Evolutionary conservation across 1,140 invertebrate genomes (phyloP).

Genomic region (Lepeophtheirus salmonis): DNA sequence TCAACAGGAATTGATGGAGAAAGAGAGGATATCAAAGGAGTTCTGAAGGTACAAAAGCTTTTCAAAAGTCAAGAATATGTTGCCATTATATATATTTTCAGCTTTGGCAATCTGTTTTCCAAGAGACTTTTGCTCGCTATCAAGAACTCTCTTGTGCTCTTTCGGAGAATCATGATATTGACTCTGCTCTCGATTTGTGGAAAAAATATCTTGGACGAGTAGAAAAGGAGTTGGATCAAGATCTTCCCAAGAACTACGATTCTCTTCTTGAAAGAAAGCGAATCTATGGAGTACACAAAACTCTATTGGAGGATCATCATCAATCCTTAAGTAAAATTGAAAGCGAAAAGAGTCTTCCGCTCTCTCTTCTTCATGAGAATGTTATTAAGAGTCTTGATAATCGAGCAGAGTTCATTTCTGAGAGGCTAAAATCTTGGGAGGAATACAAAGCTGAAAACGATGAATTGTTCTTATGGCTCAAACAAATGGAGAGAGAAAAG

Average conservation of each 20-base stretch:
- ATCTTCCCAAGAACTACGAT: neutral
- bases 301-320: neutral
- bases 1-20: neutral
- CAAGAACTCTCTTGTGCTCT: neutral
- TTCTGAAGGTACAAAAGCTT: neutral
- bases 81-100: neutral
- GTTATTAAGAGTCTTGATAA: neutral
- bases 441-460: neutral
- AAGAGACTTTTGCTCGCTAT: neutral
- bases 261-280: neutral
- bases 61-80: neutral
- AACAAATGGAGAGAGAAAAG: neutral
- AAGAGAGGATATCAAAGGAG: neutral
- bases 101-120: neutral
- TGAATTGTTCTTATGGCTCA: neutral
- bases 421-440: neutral
- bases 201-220: neutral
- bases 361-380: neutral
- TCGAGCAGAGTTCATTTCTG: neutral
- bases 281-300: neutral
- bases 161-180: neutral
- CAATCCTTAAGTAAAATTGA: no score
- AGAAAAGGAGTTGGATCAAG: neutral
- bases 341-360: no score
- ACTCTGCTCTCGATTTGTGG: neutral